Conservation (phyloP, 2,113 vertebrate species). For the Antechinus flavipes region DNA sequence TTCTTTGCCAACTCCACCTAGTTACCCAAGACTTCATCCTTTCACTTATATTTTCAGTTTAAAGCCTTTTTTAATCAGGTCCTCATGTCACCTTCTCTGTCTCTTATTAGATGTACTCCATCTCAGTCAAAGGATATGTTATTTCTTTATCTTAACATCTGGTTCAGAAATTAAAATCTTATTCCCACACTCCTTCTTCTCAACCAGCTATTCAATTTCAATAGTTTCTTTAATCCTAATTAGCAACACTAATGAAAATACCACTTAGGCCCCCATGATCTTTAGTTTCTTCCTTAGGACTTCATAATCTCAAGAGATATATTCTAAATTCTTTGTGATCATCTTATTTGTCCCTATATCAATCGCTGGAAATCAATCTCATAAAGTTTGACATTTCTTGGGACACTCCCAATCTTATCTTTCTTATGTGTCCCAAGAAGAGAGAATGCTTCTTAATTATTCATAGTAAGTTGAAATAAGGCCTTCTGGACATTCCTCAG, state of each 20-base stretch:
- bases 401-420: background rate
- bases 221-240: background rate
- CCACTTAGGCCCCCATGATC: background rate
- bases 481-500: background rate
- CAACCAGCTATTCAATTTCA: background rate
- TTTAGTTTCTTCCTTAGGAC: background rate
- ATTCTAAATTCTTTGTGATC: background rate
- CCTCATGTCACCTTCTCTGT: background rate
- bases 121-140: background rate
- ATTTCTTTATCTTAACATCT: background rate
- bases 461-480: background rate
- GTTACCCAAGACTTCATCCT: too few species aligned
- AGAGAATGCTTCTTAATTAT: background rate
- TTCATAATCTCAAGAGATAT: background rate
- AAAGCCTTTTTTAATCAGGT: background rate
- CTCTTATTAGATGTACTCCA: background rate
- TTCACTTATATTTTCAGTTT: background rate
- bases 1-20: too few species aligned
- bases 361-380: background rate
- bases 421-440: background rate
- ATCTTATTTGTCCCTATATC: background rate
- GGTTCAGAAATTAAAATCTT: background rate
- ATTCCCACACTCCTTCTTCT: background rate
- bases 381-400: background rate
- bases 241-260: background rate